Percentiles rank a stretch among this genome's conserved stretches.
phyloP scores from a whole-genome alignment of 2,113 vertebrate genomes.

The Gallinago undulata region DNA sequence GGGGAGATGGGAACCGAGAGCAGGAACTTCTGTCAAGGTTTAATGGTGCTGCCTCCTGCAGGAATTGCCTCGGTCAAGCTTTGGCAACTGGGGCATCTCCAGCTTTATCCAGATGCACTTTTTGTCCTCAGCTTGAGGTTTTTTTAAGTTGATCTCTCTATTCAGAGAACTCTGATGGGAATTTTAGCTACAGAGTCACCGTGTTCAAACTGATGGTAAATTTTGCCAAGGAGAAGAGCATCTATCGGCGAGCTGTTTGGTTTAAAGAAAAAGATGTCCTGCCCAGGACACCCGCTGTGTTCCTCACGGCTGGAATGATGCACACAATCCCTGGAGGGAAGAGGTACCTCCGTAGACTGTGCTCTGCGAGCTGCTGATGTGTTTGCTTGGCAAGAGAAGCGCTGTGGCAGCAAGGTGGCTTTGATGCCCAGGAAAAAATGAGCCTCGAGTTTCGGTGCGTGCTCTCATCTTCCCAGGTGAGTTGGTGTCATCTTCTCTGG shows the following conservation, averaged over 20 bases:
- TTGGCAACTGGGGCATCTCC: not conserved
- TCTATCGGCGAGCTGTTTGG: not conserved
- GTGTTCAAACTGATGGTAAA: not conserved
- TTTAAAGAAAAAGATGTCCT: not conserved
- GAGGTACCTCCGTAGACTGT: not conserved
- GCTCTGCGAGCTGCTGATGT: not conserved
- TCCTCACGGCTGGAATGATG: not conserved
- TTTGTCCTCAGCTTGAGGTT: not conserved
- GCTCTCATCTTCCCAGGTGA: not conserved
- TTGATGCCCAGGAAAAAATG: not conserved
- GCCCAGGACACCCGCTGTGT: not conserved
- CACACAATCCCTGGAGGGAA: not conserved
- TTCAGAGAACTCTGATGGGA: not conserved
- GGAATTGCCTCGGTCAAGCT: not conserved
- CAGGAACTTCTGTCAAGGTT: not conserved
- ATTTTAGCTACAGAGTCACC: not conserved
- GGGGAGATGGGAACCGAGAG: not conserved
- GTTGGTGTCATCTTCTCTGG: too few relatives aligned
- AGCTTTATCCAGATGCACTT: not conserved
- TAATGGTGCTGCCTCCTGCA: not conserved
- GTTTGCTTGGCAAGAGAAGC: not conserved
- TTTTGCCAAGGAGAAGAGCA: not conserved
- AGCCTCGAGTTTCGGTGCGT: not conserved
- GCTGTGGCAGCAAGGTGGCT: not conserved
- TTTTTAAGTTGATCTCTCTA: not conserved